These are phyloP conservation scores for Capricornis sumatraensis DNA, from an alignment of 2,113 vertebrate genomes.

Conservation along the genomic window DNA sequence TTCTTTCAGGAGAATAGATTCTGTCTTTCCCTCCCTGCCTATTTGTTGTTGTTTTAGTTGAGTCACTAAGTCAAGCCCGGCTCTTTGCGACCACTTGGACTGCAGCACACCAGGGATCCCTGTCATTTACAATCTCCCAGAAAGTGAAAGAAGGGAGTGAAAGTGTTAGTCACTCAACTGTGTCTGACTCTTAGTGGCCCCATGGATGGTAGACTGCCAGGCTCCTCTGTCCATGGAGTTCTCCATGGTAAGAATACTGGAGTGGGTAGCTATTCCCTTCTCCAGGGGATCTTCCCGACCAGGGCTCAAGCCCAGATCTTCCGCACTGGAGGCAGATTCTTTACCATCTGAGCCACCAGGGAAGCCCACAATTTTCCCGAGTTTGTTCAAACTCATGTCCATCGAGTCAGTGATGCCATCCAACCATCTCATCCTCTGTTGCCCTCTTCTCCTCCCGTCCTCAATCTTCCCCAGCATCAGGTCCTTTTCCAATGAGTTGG, in stretches of 20 bases:
- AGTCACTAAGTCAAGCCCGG: neutral
- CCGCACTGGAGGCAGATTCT: neutral
- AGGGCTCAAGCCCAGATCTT: neutral
- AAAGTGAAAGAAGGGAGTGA: neutral
- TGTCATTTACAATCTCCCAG: neutral
- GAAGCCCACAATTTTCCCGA: neutral
- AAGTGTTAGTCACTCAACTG: neutral
- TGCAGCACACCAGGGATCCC: neutral
- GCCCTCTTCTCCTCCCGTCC: fast-evolving
- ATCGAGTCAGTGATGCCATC: neutral
- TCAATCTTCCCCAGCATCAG: neutral
- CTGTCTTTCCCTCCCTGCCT: neutral
- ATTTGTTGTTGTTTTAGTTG: neutral
- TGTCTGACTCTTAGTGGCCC: neutral
- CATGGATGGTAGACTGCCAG: neutral
- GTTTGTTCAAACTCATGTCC: neutral
- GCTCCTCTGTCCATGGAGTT: neutral
- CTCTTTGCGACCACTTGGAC: fast-evolving
- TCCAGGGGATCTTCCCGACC: neutral
- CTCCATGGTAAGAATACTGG: neutral
- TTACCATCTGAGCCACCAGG: neutral
- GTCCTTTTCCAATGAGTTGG: neutral
- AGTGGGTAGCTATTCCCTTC: neutral
- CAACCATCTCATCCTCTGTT: neutral
- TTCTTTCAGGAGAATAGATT: neutral